Conservation (phyloP, 2,797 vertebrate genomes). For the Sebastes taczanowskii region DNA sequence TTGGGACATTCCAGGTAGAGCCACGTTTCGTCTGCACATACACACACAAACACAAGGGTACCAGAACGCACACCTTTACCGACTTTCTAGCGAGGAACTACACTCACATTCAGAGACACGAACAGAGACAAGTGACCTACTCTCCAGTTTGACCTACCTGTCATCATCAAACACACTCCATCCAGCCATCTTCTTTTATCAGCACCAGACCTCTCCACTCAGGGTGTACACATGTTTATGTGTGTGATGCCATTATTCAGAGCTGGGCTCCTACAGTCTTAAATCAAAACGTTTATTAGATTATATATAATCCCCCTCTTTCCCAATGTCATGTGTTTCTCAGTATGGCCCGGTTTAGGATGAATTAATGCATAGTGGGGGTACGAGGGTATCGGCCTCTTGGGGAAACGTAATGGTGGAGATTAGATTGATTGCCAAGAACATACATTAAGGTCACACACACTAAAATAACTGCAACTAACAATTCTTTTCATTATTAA, state of each 20-base stretch:
- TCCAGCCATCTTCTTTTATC: slow-evolving; percentile 16
- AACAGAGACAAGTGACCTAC: not conserved
- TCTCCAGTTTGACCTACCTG: slow-evolving; percentile 3
- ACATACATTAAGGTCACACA: not conserved
- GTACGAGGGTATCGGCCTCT: not conserved
- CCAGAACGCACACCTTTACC: not conserved
- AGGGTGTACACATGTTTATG: not conserved
- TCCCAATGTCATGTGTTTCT: not conserved
- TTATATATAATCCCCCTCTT: slow-evolving; percentile 29
- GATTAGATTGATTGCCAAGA: not conserved
- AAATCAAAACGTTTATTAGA: slow-evolving; percentile 46
- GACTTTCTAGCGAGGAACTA: not conserved
- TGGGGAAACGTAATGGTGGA: not conserved
- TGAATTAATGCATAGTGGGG: not conserved
- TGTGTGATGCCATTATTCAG: slow-evolving; percentile 13
- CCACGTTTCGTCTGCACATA: not conserved
- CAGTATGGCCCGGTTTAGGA: not conserved
- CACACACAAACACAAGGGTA: not conserved
- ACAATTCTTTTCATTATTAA: not conserved
- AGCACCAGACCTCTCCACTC: slow-evolving; percentile 5
- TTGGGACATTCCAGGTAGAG: slow-evolving; percentile 3
- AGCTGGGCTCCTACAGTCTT: not conserved
- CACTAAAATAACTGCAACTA: not conserved
- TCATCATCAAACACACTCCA: slow-evolving; percentile 20
- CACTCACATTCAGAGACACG: not conserved